These are phyloP conservation scores for Oegoconia quadripuncta DNA, from an alignment of 2,888 invertebrate genomes.

Conservation along the genomic window DNA sequence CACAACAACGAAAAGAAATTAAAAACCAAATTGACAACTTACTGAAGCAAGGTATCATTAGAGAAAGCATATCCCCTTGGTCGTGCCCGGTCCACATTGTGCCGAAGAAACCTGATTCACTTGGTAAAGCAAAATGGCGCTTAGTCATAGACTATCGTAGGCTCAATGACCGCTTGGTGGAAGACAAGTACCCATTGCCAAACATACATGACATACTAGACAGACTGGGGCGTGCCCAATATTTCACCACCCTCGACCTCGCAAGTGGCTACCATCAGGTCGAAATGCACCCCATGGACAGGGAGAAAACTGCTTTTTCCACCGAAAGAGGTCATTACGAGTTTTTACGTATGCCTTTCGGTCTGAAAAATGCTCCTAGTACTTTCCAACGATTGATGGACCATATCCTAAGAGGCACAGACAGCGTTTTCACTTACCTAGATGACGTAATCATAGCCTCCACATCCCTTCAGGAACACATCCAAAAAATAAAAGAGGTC, in stretches of 20 bases:
- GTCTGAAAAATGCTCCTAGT: conserved; percentile 46
- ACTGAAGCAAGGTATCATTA: conserved; percentile 18
- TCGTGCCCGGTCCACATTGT: conserved; percentile 26
- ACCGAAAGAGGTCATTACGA: conserved; percentile 19
- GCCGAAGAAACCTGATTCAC: conserved; percentile 33
- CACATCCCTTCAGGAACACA: conserved; percentile 21
- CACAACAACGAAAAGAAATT: conserved; percentile 1
- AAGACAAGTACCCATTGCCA: no score
- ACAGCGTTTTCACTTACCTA: no score
- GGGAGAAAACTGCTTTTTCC: conserved; percentile 19
- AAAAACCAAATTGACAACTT: conserved; percentile 17
- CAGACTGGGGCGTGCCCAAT: no score
- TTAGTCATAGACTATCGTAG: conserved; percentile 45
- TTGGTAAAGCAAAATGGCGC: conserved; percentile 21
- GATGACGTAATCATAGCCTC: conserved; percentile 37
- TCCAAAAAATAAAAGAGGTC: conserved; percentile 19
- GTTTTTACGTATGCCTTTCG: conserved; percentile 23
- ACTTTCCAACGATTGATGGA: no score
- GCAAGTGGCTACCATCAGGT: conserved; percentile 20
- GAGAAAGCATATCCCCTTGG: conserved; percentile 22
- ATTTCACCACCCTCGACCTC: conserved; percentile 21
- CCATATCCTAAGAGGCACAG: conserved; percentile 45
- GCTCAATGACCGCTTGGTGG: conserved; percentile 21
- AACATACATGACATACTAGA: no score
- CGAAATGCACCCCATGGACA: conserved; percentile 14